phyloP scores from a whole-genome alignment of 1,140 invertebrate genomes.

The Aphelinus atriplicis region DNA sequence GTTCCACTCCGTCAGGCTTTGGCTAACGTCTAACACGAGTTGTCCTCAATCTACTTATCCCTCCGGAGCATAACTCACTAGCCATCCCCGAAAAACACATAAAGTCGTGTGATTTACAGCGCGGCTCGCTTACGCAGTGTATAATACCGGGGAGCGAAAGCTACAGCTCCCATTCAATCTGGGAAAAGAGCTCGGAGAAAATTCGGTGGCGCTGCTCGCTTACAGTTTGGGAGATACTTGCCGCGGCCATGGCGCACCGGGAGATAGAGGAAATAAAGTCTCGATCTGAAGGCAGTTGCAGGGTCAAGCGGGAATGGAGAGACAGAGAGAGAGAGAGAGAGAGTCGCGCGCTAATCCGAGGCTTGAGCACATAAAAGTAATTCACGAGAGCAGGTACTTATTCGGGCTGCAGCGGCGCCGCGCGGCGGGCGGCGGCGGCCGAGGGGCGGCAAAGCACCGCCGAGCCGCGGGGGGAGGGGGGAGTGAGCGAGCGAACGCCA shows the following conservation, averaged over 20 bases:
- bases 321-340: too few species aligned
- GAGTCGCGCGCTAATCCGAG: constrained; percentile 7
- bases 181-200: constrained; percentile 6
- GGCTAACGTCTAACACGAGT: too few species aligned
- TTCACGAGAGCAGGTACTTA: constrained; percentile 15
- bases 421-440: constrained; percentile 1
- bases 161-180: background rate
- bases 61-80: background rate
- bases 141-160: constrained; percentile 5
- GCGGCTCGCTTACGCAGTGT: background rate
- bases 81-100: background rate
- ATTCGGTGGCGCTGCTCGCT: constrained; percentile 3
- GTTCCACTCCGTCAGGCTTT: too few species aligned
- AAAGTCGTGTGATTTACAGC: constrained; percentile 4
- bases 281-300: background rate
- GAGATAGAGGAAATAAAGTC: constrained; percentile 16
- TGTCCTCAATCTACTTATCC: constrained; percentile 5
- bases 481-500: constrained; percentile 36
- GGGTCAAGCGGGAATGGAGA: background rate
- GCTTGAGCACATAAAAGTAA: constrained; percentile 11
- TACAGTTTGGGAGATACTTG: background rate
- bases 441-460: constrained; percentile 42
- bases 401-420: constrained; percentile 15
- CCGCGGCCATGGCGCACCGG: constrained; percentile 2
- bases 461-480: constrained; percentile 43